Evolutionary conservation across 2,888 invertebrate species (phyloP).

Genomic region (Aphidoletes aphidimyza): DNA sequence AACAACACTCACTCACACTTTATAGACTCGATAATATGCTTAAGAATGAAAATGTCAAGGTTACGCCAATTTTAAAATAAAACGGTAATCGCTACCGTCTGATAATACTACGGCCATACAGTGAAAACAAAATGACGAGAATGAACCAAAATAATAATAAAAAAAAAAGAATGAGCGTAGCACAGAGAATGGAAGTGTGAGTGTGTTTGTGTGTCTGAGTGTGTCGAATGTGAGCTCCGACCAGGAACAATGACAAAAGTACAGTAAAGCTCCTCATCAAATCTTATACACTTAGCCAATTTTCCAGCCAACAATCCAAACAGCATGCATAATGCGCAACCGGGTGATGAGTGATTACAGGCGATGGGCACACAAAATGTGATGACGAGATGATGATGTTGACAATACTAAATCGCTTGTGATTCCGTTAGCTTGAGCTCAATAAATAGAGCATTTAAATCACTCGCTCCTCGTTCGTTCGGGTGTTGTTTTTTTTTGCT

Average conservation of each 20-base stretch:
- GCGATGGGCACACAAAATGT: not conserved
- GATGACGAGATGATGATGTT: slow-evolving; percentile 39
- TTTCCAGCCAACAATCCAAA: slow-evolving; percentile 28
- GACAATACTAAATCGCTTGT: slow-evolving; percentile 53
- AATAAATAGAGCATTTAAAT: slow-evolving; percentile 54
- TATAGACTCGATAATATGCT: slow-evolving; percentile 3
- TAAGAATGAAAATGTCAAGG: slow-evolving; percentile 52
- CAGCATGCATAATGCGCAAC: slow-evolving; percentile 5
- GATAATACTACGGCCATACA: not conserved
- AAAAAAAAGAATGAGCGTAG: not conserved
- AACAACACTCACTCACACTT: not conserved
- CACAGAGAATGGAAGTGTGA: too few relatives aligned
- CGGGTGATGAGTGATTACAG: slow-evolving; percentile 3
- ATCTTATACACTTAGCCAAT: not conserved
- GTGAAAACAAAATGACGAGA: slow-evolving; percentile 27
- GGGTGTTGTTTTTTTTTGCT: not conserved
- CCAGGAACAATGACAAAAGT: slow-evolving; percentile 9
- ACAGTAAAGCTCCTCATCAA: slow-evolving; percentile 20
- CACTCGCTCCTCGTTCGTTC: not conserved
- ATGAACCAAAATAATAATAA: not conserved
- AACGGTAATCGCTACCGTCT: slow-evolving; percentile 18
- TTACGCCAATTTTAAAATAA: slow-evolving; percentile 37
- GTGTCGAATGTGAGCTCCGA: not conserved
- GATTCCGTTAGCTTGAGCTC: slow-evolving; percentile 50
- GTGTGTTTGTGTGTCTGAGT: too few relatives aligned